Evolutionary conservation across 2,797 vertebrate species (phyloP), one percentile per base, ranked within the genome.

Genomic region (Onychomys arenicola): DNA sequence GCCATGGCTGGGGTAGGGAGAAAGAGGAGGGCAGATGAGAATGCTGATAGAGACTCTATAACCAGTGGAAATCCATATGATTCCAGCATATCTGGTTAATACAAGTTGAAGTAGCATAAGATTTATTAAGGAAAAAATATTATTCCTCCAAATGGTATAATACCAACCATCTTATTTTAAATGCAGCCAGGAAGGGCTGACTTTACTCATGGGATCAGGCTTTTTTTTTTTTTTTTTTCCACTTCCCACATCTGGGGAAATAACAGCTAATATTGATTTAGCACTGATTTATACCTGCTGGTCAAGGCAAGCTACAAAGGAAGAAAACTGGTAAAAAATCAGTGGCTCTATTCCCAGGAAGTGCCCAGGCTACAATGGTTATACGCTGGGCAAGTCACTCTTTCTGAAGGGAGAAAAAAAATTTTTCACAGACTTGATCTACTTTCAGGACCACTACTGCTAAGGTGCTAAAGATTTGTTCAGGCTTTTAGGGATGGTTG

Each of bases 211-310:
- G 59, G 95, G 93, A 90, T 96, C 59, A 23, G 46, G 86, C 52
- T 55, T 55, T 14, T 55, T 55, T 55, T 52, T 49, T 46, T 46
- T 40, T 40, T 97, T 98, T 97, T 67, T 93, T 17, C 40, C 86
- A 92, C 78, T 95, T 96, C 80, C 90, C 94, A 97, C 93, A 97
- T 93, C 96, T 97, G 91, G 80, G 95, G 89, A 98, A 97, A 96
- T 96, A 96, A 94, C 95, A 88, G 89, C 91, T 97, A 96, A 97
- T 97, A 97, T 90, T 98, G 97, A 97, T 93, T 97, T 95, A 98
- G 89, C 92, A 95, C 91, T 96, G 96, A 97, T 96, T 96, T 96
- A 96, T 96, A 94, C 93, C 95, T 96, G 92, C 96, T 97, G 97
- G 91, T 87, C 46, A 87, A 55, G n/a, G n/a, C 69, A 73, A 95